Conservation (phyloP, 2,113 vertebrate genomes). For the Perca schrenkii region DNA sequence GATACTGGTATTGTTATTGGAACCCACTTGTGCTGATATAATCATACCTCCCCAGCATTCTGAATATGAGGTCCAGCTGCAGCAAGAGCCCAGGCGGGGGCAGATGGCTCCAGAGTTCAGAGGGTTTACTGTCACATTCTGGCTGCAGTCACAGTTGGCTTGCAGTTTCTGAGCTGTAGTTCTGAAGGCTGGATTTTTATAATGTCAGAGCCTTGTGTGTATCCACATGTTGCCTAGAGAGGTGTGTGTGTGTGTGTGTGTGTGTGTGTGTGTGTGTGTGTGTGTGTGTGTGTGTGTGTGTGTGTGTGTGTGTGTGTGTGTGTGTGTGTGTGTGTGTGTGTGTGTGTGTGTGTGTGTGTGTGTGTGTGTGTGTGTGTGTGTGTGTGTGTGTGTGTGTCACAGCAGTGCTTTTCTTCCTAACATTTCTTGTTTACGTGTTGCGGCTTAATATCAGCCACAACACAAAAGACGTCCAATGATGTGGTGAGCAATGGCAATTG, state of each 20-base stretch:
- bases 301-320: neutral
- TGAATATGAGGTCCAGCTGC: slow-evolving; percentile 31
- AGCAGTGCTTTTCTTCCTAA: neutral
- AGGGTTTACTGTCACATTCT: slow-evolving; percentile 49
- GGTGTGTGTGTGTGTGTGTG: neutral
- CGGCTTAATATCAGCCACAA: neutral
- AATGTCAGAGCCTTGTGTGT: slow-evolving; percentile 50
- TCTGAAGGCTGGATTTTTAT: slow-evolving; percentile 43
- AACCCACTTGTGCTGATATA: neutral
- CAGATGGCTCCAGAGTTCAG: slow-evolving; percentile 43
- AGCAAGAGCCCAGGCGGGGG: slow-evolving; percentile 24
- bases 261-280: slow-evolving; percentile 3
- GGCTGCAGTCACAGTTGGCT: slow-evolving; percentile 54
- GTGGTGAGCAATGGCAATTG: neutral
- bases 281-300: neutral
- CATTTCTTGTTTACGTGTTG: neutral
- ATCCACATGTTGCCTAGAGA: slow-evolving; percentile 35
- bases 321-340: neutral
- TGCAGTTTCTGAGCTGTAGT: slow-evolving; percentile 36
- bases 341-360: slow-evolving; percentile 1
- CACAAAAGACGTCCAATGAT: neutral
- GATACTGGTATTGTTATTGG: no score
- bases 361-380: neutral
- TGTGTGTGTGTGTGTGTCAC: slow-evolving; percentile 5
- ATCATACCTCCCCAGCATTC: neutral